A percentile compares a stretch with the other conserved stretches of the same genome.
Evolutionary conservation across 2,888 invertebrate species (phyloP).

Genomic region (Drosophila aldrichi): DNA sequence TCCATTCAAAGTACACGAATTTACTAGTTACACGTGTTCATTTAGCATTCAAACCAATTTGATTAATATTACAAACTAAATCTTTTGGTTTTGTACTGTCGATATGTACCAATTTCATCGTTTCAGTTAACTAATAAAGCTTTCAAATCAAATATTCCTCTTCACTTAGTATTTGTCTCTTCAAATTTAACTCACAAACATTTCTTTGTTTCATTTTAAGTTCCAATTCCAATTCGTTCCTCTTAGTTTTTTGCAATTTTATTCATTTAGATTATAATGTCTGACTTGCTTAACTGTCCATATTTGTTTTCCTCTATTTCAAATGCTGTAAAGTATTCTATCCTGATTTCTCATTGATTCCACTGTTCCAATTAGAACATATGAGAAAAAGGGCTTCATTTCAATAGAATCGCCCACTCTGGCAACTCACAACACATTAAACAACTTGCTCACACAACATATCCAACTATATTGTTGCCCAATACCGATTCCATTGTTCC

Average conservation of each 20-base stretch:
- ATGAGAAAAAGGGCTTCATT: not conserved
- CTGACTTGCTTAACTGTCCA: not conserved
- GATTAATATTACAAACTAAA: not conserved
- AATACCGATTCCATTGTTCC: slow-evolving; percentile 20
- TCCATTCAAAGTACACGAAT: not conserved
- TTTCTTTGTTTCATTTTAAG: not conserved
- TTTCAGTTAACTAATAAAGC: not conserved
- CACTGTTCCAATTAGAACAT: not conserved
- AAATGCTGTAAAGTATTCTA: too few species aligned
- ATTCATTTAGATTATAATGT: not conserved
- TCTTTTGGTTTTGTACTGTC: not conserved
- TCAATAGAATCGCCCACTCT: too few species aligned
- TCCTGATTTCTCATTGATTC: not conserved
- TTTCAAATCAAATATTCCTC: not conserved
- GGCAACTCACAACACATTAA: not conserved
- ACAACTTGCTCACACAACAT: not conserved
- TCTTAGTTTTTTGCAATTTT: not conserved
- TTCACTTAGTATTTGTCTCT: fast-evolving
- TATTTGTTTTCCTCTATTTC: too few species aligned
- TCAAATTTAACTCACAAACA: too few species aligned
- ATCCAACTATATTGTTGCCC: not conserved
- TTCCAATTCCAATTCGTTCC: slow-evolving; percentile 3
- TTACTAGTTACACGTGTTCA: not conserved
- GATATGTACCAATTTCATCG: not conserved
- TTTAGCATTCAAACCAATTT: too few species aligned